Evolutionary conservation across 2,888 invertebrate species (phyloP).

Genomic region (Sinodicranocentrus sp.): DNA sequence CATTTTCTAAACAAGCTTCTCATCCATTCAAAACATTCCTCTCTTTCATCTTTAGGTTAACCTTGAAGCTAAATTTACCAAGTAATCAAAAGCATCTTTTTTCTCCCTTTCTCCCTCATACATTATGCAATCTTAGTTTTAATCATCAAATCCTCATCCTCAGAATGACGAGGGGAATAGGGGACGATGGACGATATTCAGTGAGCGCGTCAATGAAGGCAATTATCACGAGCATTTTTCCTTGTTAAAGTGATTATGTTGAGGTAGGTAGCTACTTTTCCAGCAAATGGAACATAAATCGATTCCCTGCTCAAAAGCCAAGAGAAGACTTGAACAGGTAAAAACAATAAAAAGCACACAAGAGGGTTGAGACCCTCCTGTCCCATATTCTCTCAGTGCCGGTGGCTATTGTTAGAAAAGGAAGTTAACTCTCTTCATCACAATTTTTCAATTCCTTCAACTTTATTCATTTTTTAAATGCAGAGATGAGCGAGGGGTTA

Average conservation of each 20-base stretch:
- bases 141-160: slow-evolving; percentile 20
- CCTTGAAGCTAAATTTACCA: no score
- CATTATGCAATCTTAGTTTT: slow-evolving; percentile 47
- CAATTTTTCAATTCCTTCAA: no score
- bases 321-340: slow-evolving; percentile 17
- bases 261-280: slow-evolving; percentile 51
- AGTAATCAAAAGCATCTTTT: no score
- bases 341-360: slow-evolving; percentile 31
- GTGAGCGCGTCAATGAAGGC: slow-evolving; percentile 46
- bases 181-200: not conserved
- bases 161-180: not conserved
- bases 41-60: no score
- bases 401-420: slow-evolving; percentile 26
- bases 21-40: no score
- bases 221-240: slow-evolving; percentile 62
- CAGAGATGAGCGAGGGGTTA: no score
- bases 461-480: slow-evolving; percentile 28
- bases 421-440: slow-evolving; percentile 18
- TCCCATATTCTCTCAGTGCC: slow-evolving; percentile 8
- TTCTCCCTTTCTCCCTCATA: not conserved
- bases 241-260: slow-evolving; percentile 51
- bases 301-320: slow-evolving; percentile 35
- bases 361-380: not conserved
- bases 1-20: no score
- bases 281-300: slow-evolving; percentile 47